Evolutionary conservation across 2,888 invertebrate species (phyloP).

Genomic region (Odontomyia ornata): DNA sequence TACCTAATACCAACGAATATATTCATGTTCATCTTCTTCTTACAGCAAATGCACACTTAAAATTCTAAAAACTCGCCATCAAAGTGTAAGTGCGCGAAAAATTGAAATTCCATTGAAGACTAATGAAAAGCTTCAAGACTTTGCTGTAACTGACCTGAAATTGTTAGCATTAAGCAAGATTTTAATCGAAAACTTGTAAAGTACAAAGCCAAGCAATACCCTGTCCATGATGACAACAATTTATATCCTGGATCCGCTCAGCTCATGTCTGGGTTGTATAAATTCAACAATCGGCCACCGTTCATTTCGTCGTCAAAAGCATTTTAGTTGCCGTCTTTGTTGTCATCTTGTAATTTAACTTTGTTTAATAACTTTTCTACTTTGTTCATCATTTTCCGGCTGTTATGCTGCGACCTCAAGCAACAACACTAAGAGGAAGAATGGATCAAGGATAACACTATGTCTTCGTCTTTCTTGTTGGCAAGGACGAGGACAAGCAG

Average conservation of each 20-base stretch:
- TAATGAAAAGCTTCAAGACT: slow-evolving; percentile 16
- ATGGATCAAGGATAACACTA: slow-evolving; percentile 13
- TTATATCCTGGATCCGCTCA: neutral
- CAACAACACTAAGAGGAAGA: neutral
- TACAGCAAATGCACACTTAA: too few relatives aligned
- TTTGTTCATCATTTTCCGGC: slow-evolving; percentile 39
- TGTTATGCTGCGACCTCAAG: slow-evolving; percentile 29
- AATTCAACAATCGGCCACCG: slow-evolving; percentile 27
- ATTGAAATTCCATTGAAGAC: slow-evolving; percentile 14
- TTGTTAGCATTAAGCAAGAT: slow-evolving; percentile 18
- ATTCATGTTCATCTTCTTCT: too few relatives aligned
- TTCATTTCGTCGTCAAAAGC: slow-evolving; percentile 17
- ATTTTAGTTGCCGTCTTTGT: slow-evolving; percentile 19
- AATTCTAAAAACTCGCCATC: neutral
- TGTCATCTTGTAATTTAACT: slow-evolving; percentile 31
- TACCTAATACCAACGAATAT: too few relatives aligned
- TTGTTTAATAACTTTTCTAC: slow-evolving; percentile 41
- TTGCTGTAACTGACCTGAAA: slow-evolving; percentile 15
- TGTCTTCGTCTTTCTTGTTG: neutral
- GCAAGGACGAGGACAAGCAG: neutral
- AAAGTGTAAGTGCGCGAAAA: slow-evolving; percentile 23
- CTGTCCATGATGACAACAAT: neutral
- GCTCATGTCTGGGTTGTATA: neutral
- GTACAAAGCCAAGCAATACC: neutral
- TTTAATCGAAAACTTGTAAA: neutral